phyloP scores from a whole-genome alignment of 2,113 vertebrate genomes.

The Thamnaconus septentrionalis region DNA sequence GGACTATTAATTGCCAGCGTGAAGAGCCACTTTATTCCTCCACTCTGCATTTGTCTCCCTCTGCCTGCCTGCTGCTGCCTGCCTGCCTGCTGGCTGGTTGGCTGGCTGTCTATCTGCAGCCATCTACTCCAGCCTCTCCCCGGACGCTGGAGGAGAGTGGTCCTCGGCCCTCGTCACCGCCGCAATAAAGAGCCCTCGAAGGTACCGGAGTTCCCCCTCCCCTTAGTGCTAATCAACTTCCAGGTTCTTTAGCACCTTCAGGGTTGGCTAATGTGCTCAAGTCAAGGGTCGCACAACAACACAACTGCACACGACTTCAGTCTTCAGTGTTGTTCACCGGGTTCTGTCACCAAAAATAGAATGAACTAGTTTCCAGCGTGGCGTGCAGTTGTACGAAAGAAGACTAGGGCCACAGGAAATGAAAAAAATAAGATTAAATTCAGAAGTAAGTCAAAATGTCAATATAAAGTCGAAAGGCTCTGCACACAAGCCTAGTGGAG shows the following conservation, averaged over 20 bases:
- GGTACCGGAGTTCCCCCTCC: conserved; percentile 40
- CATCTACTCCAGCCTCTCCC: too few relatives aligned
- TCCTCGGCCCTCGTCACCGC: conserved; percentile 38
- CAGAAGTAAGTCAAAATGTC: too few relatives aligned
- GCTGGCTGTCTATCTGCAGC: background rate
- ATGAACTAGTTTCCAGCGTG: too few relatives aligned
- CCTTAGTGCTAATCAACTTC: conserved; percentile 66
- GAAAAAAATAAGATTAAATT: too few relatives aligned
- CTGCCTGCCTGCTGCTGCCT: conserved; percentile 1
- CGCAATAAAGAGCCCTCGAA: conserved; percentile 55
- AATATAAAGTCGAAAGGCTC: too few relatives aligned
- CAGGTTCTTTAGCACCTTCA: conserved; percentile 38
- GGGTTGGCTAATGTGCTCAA: conserved; percentile 23
- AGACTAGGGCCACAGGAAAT: too few relatives aligned
- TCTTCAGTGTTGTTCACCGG: background rate
- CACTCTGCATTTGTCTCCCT: conserved; percentile 57
- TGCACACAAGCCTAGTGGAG: too few relatives aligned
- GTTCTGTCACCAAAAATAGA: too few relatives aligned
- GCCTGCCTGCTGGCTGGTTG: background rate
- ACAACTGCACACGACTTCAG: conserved; percentile 12
- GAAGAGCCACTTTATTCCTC: conserved; percentile 65
- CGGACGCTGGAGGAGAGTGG: too few relatives aligned
- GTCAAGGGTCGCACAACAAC: conserved; percentile 35
- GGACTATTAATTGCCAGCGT: conserved; percentile 65
- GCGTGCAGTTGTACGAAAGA: too few relatives aligned